A percentile compares a stretch with the other conserved stretches of the same genome.
Evolutionary conservation across 2,113 vertebrate genomes (phyloP).

Genomic region (Petroica traversi): DNA sequence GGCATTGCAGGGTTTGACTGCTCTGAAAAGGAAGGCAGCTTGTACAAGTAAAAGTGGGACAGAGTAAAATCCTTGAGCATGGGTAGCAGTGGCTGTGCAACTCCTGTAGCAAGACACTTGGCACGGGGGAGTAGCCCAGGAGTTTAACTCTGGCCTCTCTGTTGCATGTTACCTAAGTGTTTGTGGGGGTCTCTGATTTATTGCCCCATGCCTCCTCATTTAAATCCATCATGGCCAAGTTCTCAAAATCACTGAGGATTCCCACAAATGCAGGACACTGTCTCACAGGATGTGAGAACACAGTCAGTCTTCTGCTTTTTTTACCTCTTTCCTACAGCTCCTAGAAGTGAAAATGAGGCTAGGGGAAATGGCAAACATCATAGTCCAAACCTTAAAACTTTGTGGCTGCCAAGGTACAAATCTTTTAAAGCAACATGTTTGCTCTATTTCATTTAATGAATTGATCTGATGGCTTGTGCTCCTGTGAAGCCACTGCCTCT

Average conservation of each 20-base stretch:
- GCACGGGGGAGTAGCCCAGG: background rate
- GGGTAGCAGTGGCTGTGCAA: background rate
- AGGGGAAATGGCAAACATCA: background rate
- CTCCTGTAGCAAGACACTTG: background rate
- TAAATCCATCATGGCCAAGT: background rate
- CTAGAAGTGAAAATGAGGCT: background rate
- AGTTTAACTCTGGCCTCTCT: background rate
- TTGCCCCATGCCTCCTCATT: background rate
- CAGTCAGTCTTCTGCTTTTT: background rate
- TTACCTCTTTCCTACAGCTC: background rate
- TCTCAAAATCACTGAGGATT: background rate
- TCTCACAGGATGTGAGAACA: background rate
- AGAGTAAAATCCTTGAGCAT: background rate
- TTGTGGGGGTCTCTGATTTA: background rate
- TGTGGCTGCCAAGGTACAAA: background rate
- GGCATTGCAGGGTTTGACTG: background rate
- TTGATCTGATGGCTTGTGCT: background rate
- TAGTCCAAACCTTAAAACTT: background rate
- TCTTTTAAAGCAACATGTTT: background rate
- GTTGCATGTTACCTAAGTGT: accelerated
- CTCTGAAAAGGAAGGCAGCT: background rate
- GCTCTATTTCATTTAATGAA: background rate
- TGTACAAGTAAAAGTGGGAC: background rate
- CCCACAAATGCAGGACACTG: background rate
- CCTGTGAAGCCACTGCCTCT: background rate